Evolutionary conservation across 2,797 vertebrate species (phyloP).

Genomic region (Ciconia nigra): DNA sequence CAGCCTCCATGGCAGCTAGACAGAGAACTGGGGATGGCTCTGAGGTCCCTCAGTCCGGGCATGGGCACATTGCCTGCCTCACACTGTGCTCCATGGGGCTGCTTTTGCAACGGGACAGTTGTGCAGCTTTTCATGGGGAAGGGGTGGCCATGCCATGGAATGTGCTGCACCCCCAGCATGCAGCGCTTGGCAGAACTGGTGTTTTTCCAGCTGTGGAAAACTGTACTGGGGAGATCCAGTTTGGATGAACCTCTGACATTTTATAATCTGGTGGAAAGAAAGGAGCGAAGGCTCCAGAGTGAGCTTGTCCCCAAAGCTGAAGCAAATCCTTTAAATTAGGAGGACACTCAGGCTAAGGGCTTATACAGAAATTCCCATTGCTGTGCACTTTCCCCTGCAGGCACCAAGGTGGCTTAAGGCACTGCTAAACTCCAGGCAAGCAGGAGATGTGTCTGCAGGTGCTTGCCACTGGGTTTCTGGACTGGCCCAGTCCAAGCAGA

Average conservation of each 20-base stretch:
- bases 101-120: not conserved
- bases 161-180: accelerated
- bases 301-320: not conserved
- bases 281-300: not conserved
- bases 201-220: not conserved
- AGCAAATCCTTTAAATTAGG: not conserved
- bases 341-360: not conserved
- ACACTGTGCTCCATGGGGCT: not conserved
- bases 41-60: not conserved
- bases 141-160: not conserved
- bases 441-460: not conserved
- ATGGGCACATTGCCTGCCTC: not conserved
- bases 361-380: not conserved
- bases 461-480: not conserved
- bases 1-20: not conserved
- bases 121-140: not conserved
- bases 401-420: not conserved
- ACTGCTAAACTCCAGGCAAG: not conserved
- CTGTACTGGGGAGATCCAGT: not conserved
- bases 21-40: not conserved
- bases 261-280: not conserved
- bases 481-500: not conserved
- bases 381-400: not conserved
- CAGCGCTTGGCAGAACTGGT: not conserved
- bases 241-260: not conserved